phyloP scores from a whole-genome alignment of 1,140 invertebrate genomes.

The Drosophila virilis region DNA sequence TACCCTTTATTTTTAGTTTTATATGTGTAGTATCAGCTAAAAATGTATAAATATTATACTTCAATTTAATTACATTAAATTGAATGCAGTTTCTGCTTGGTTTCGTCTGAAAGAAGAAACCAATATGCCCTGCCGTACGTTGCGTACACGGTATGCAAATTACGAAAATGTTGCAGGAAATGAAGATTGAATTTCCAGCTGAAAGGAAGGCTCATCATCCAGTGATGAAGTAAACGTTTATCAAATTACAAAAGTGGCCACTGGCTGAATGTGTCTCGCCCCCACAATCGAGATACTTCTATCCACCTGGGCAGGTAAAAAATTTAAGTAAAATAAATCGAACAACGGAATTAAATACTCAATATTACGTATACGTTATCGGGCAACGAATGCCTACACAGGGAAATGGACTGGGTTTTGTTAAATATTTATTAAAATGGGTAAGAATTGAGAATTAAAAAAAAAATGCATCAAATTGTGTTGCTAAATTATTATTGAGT shows the following conservation, averaged over 20 bases:
- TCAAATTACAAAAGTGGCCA: slow-evolving; percentile 48
- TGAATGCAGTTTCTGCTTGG: not conserved
- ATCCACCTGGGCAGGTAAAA: not conserved
- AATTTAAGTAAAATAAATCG: not conserved
- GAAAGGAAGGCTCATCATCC: slow-evolving; percentile 44
- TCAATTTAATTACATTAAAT: too few species aligned
- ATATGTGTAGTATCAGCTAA: too few species aligned
- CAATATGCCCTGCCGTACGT: not conserved
- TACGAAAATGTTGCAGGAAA: slow-evolving; percentile 43
- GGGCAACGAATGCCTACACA: not conserved
- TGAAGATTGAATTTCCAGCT: slow-evolving; percentile 48
- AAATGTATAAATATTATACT: too few species aligned
- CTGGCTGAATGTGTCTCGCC: slow-evolving; percentile 9
- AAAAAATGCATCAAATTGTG: too few species aligned
- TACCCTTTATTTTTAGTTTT: not conserved
- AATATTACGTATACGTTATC: slow-evolving; percentile 2
- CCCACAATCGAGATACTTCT: not conserved
- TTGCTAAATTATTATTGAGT: too few species aligned
- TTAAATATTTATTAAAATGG: too few species aligned
- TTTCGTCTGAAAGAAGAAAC: not conserved
- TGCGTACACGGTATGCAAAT: slow-evolving; percentile 7
- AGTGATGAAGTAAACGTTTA: slow-evolving; percentile 38
- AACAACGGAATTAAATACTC: slow-evolving; percentile 15
- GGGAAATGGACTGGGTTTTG: too few species aligned
- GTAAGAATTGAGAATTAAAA: too few species aligned